phyloP scores from a whole-genome alignment of 2,888 invertebrate species.

The Eurytoma californica region DNA sequence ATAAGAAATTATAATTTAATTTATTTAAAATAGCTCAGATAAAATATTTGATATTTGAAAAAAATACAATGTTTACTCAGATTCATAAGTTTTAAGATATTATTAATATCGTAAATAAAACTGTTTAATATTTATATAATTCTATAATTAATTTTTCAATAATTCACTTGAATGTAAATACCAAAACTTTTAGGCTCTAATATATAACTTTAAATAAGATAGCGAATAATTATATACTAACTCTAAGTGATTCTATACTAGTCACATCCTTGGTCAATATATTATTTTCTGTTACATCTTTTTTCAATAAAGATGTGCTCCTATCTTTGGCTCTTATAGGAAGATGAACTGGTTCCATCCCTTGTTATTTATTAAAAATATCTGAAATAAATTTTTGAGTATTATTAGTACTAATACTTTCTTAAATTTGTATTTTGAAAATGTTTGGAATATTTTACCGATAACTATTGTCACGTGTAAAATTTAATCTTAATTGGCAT shows the following conservation, averaged over 20 bases:
- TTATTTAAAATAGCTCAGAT: not conserved
- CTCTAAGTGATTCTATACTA: constrained; percentile 46
- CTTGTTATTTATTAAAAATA: not conserved
- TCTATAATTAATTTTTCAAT: too few relatives aligned
- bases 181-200: too few relatives aligned
- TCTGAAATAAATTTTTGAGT: constrained; percentile 23
- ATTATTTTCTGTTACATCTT: not conserved
- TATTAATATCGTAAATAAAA: not conserved
- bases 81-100: not conserved
- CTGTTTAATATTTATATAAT: too few relatives aligned
- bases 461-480: not conserved
- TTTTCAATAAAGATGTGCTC: not conserved
- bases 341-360: constrained; percentile 43
- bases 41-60: constrained; percentile 10
- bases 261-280: constrained; percentile 8
- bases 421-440: not conserved
- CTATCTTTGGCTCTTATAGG: constrained; percentile 33
- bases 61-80: too few relatives aligned
- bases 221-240: constrained; percentile 52
- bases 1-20: not conserved
- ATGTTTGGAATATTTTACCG: not conserved
- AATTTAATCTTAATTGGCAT: constrained; percentile 2
- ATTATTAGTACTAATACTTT: not conserved
- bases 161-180: too few relatives aligned
- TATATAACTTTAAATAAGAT: too few relatives aligned